phyloP scores from a whole-genome alignment of 2,113 vertebrate genomes.

The Gasterosteus aculeatus region DNA sequence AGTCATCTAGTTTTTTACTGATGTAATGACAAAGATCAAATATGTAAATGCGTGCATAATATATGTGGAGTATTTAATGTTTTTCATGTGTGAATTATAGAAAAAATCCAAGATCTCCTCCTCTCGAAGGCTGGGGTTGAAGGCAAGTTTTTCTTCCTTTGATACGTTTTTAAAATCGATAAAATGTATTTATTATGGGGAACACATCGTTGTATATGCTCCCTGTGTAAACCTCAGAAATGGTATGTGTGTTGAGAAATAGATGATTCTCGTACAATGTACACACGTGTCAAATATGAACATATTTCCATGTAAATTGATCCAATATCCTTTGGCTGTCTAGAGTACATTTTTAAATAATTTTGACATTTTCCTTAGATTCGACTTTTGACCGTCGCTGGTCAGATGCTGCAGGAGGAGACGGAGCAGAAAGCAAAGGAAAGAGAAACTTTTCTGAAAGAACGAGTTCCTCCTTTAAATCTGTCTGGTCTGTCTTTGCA shows the following conservation, averaged over 20 bases:
- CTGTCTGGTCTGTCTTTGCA: constrained; percentile 53
- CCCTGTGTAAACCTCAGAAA: background rate
- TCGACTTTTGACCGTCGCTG: constrained; percentile 60
- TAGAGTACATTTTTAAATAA: background rate
- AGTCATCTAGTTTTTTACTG: background rate
- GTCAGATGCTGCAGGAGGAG: constrained; percentile 66
- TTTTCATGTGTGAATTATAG: constrained; percentile 33
- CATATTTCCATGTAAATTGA: background rate
- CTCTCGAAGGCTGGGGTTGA: constrained; percentile 64
- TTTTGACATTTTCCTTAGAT: constrained; percentile 50
- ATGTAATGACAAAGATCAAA: background rate
- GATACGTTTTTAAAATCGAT: background rate
- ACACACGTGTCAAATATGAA: no score
- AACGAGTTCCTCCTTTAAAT: constrained; percentile 61
- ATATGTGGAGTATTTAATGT: background rate
- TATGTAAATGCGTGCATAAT: background rate
- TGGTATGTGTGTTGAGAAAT: background rate
- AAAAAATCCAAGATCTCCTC: constrained; percentile 71
- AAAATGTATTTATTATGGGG: background rate
- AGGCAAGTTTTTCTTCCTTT: constrained; percentile 36
- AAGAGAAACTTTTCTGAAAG: constrained; percentile 51
- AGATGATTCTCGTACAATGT: no score
- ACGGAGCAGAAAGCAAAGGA: constrained; percentile 55
- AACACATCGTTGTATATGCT: background rate
- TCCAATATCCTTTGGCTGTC: background rate